Evolutionary conservation across 2,113 vertebrate genomes (phyloP), one percentile per base, ranked within the genome.

Genomic region (Xiphophorus maculatus): DNA sequence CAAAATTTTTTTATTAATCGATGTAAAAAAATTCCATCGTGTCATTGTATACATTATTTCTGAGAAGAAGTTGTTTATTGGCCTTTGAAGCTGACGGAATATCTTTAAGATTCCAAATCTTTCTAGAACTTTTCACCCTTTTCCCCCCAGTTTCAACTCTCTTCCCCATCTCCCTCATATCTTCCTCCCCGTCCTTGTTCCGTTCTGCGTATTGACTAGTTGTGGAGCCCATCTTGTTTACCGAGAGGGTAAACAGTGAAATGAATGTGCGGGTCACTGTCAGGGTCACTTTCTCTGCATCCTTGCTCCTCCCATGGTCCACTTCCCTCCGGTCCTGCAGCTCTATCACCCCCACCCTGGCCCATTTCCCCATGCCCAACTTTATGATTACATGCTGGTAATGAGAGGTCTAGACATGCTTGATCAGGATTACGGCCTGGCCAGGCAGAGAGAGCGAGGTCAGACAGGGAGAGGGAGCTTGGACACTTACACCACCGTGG

Each of bases 321-420:
- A 54, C 2, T 73, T 86, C 73, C 77, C 77, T 64, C 44, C 27
- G 64, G 76, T 81, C 83, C 80, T 70, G 40, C 79, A 19, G 35
- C 27, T 78, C 79, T 54, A 8, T 74, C 79, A 79, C 44, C 77
- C 77, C 74, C 35, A 37, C 35, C 10, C 10, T 37, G 35, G 35
- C 35, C 35, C 35, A 37, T 37, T 77, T 80, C 79, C 61, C 80
- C 32, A 7, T 77, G 69, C 70, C 58, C 66, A 29, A 40, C 37
- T 44, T 37, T 60, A 48, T 87, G 90, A 92, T 91, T 92, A 91
- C 84, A 87, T 84, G 71, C 69, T 81, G 65, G 82, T 93, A 93
- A 94, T 91, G 87, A 94, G 89, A 91, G 84, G 93, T 94, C 94
- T 94, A 94, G 93, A 94, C 93, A 88, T 88, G 81, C 87, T 89